Evolutionary conservation across 2,113 vertebrate genomes (phyloP).

Genomic region (Protobothrops mucrosquamatus): DNA sequence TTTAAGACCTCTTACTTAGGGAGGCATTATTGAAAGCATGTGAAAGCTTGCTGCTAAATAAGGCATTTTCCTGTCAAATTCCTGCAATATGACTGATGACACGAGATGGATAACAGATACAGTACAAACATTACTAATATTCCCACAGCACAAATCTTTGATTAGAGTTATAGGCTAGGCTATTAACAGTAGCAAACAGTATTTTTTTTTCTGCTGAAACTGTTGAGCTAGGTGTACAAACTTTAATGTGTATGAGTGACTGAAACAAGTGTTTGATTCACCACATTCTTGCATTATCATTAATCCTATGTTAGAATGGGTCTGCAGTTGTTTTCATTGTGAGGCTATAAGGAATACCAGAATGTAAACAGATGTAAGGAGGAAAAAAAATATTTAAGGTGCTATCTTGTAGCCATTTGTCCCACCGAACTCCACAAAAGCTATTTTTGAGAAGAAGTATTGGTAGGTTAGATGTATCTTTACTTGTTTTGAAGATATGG

Average conservation of each 20-base stretch:
- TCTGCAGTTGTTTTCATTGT: neutral
- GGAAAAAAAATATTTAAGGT: neutral
- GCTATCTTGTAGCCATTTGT: neutral
- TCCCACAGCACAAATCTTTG: constrained; percentile 35
- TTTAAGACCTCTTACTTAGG: constrained; percentile 36
- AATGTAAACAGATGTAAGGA: neutral
- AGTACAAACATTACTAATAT: constrained; percentile 43
- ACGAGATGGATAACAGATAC: constrained; percentile 52
- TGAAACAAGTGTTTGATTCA: constrained; percentile 9
- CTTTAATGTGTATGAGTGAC: constrained; percentile 16
- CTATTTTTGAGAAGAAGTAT: neutral
- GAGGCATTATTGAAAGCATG: constrained; percentile 30
- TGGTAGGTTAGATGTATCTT: neutral
- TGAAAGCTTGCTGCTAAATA: constrained; percentile 32
- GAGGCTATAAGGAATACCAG: neutral
- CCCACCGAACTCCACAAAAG: neutral
- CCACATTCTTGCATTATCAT: constrained; percentile 25
- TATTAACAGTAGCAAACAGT: constrained; percentile 38
- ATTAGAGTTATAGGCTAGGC: constrained; percentile 39
- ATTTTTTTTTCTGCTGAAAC: constrained; percentile 26
- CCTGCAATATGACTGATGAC: constrained; percentile 45
- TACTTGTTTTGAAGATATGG: neutral
- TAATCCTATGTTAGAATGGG: constrained; percentile 23
- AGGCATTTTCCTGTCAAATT: constrained; percentile 42
- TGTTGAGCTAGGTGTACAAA: constrained; percentile 50